Percentiles rank a stretch among this genome's conserved stretches.
phyloP scores from a whole-genome alignment of 2,797 vertebrate genomes.

The Sebastes paucispinis region DNA sequence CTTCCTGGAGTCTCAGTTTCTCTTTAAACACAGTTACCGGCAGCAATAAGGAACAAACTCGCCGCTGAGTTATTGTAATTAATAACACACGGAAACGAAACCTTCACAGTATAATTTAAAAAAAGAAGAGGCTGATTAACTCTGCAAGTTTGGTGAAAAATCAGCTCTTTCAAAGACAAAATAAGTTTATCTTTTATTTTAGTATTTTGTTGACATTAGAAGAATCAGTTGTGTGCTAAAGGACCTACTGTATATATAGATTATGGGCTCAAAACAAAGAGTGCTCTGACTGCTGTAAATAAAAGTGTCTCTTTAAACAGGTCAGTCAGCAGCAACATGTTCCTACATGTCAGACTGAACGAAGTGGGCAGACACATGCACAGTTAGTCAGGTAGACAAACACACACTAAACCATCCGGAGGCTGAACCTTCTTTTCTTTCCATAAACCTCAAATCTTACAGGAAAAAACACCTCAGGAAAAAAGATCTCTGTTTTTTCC shows the following conservation, averaged over 20 bases:
- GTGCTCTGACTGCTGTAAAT: not conserved
- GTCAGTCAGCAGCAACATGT: not conserved
- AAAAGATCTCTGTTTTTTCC: not conserved
- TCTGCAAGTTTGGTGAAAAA: too few relatives aligned
- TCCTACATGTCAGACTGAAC: constrained; percentile 7
- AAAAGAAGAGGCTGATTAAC: not conserved
- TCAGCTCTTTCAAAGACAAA: not conserved
- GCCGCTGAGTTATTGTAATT: not conserved
- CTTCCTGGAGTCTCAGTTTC: constrained; percentile 14
- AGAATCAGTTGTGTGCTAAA: not conserved
- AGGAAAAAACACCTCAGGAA: not conserved
- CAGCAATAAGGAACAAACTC: not conserved
- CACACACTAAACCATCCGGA: not conserved
- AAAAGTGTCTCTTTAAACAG: not conserved
- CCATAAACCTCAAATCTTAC: not conserved
- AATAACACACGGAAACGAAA: not conserved
- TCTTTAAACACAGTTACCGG: not conserved
- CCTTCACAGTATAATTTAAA: too few relatives aligned
- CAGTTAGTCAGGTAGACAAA: not conserved
- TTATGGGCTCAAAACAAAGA: not conserved
- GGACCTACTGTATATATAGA: not conserved
- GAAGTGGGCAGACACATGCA: not conserved
- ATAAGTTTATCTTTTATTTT: not conserved
- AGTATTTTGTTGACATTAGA: not conserved
- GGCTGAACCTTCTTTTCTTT: not conserved